Evolutionary conservation across 2,888 invertebrate species (phyloP).

Genomic region (Rotaria sp.): DNA sequence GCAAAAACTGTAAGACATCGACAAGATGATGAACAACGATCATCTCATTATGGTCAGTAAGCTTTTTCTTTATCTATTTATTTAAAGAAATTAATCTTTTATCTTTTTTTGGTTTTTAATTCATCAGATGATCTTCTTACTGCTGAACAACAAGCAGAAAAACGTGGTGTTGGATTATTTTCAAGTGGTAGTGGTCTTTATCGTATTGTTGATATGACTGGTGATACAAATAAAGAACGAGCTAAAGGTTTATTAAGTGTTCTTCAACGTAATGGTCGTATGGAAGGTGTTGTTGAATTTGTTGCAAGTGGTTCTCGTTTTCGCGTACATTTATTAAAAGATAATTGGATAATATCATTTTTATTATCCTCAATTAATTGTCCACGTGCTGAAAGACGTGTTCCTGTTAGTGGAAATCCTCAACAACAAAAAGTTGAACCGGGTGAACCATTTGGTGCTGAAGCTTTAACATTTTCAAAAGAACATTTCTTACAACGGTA

Average conservation of each 20-base stretch:
- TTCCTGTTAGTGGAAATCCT: slow-evolving; percentile 60
- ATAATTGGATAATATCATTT: slow-evolving; percentile 71
- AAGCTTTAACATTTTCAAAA: slow-evolving; percentile 80
- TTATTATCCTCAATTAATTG: slow-evolving; percentile 66
- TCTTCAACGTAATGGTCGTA: slow-evolving; percentile 77
- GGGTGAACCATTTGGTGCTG: slow-evolving; percentile 85
- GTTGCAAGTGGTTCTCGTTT: slow-evolving; percentile 90
- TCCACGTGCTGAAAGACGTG: slow-evolving; percentile 72
- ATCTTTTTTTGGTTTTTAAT: neutral
- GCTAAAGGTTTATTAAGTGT: slow-evolving; percentile 86
- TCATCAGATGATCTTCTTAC: slow-evolving; percentile 32
- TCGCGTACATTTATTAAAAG: slow-evolving; percentile 83
- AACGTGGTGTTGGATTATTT: slow-evolving; percentile 31
- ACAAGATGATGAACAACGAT: slow-evolving; percentile 85
- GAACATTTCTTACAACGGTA: slow-evolving; percentile 83
- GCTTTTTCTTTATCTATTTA: neutral
- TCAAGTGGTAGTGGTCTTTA: neutral
- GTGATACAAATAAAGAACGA: slow-evolving; percentile 61
- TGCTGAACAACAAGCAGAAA: slow-evolving; percentile 38
- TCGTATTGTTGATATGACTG: slow-evolving; percentile 37
- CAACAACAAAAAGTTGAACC: slow-evolving; percentile 57
- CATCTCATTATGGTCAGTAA: slow-evolving; percentile 24
- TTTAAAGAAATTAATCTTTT: no score
- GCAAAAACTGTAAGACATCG: slow-evolving; percentile 86
- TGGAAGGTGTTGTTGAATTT: slow-evolving; percentile 88